Conservation (phyloP, 1,140 invertebrate species). For the Penaeus vannamei region DNA sequence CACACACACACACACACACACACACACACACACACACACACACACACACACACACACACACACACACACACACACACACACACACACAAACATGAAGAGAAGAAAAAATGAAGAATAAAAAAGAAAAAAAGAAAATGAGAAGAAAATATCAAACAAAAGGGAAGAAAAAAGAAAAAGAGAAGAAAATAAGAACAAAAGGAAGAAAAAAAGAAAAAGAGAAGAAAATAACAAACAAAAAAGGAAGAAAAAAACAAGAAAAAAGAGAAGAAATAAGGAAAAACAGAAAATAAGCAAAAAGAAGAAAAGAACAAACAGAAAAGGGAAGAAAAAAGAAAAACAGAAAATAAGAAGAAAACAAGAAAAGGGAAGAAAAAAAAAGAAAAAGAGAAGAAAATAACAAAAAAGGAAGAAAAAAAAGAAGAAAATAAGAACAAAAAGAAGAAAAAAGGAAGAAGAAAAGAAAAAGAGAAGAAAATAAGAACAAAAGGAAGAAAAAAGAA, state of each 20-base stretch:
- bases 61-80: too few species aligned
- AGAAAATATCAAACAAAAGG: not conserved
- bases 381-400: not conserved
- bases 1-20: too few species aligned
- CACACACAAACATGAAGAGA: too few species aligned
- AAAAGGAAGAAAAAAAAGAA: not conserved
- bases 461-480: slow-evolving; percentile 6
- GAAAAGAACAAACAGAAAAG: not conserved
- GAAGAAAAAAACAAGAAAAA: not conserved
- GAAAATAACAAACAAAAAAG: not conserved
- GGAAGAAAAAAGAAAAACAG: not conserved
- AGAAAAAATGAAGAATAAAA: not conserved
- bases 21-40: too few species aligned
- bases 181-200: not conserved
- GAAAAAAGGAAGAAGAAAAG: slow-evolving; percentile 21
- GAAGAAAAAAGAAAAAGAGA: too few species aligned
- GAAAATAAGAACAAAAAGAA: not conserved
- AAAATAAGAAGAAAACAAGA: not conserved
- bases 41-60: too few species aligned
- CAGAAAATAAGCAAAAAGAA: not conserved
- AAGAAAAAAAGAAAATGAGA: not conserved
- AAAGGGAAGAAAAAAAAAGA: not conserved
- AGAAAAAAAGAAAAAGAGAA: not conserved
- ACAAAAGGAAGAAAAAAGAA: not conserved
- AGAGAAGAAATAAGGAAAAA: not conserved